A percentile compares a stretch with the other conserved stretches of the same genome.
phyloP scores from a whole-genome alignment of 2,888 invertebrate species.

The Monoplex corrugatus region DNA sequence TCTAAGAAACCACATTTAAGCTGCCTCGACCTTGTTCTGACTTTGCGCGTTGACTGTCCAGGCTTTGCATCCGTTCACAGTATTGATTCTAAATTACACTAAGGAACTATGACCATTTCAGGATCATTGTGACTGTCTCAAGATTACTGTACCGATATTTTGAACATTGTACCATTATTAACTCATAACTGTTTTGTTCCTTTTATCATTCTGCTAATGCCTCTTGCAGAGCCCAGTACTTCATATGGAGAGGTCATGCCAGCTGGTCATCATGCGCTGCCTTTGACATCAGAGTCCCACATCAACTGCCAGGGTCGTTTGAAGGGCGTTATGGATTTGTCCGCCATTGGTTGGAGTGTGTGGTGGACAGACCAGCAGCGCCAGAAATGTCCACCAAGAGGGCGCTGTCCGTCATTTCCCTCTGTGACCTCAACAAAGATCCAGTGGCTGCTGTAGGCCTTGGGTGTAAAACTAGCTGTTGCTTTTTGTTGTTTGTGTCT shows the following conservation, averaged over 20 bases:
- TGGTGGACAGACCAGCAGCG: slow-evolving; percentile 46
- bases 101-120: no score
- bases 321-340: slow-evolving; percentile 55
- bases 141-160: no score
- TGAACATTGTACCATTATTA: no score
- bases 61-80: no score
- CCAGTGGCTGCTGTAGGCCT: slow-evolving; percentile 43
- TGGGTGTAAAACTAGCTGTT: no score
- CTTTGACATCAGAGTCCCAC: slow-evolving; percentile 53
- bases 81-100: no score
- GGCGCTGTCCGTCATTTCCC: slow-evolving; percentile 54
- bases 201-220: neutral
- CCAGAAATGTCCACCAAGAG: slow-evolving; percentile 48
- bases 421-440: slow-evolving; percentile 53
- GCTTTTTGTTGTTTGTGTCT: no score
- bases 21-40: no score
- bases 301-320: slow-evolving; percentile 53
- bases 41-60: no score
- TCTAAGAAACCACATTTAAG: no score
- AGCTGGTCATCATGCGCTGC: slow-evolving; percentile 51
- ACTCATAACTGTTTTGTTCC: neutral
- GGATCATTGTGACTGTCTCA: no score
- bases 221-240: slow-evolving; percentile 47
- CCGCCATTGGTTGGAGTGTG: slow-evolving; percentile 57
- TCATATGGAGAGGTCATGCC: slow-evolving; percentile 52